phyloP scores from a whole-genome alignment of 2,888 invertebrate species.

The Anorthoa munda region DNA sequence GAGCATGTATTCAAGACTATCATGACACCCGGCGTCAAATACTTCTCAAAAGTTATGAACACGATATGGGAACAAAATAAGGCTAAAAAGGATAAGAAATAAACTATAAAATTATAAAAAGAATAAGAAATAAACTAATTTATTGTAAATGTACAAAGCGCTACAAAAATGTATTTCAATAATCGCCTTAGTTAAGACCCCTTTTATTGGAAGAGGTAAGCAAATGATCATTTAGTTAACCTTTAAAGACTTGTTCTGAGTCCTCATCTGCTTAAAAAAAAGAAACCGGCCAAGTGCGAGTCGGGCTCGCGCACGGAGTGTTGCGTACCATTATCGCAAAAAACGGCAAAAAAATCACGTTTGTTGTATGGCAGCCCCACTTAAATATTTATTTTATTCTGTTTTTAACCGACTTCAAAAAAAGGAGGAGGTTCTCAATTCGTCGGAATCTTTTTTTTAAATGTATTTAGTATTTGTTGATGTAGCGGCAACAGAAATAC shows the following conservation, averaged over 20 bases:
- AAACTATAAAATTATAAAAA: conserved; percentile 58
- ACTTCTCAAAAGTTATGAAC: conserved; percentile 67
- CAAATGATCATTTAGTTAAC: neutral
- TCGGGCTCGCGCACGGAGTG: too few relatives aligned
- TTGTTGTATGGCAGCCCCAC: too few relatives aligned
- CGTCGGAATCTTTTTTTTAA: too few relatives aligned
- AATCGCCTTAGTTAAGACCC: neutral
- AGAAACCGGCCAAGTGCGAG: too few relatives aligned
- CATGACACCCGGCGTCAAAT: conserved; percentile 67
- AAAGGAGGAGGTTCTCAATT: too few relatives aligned
- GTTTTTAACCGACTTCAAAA: too few relatives aligned
- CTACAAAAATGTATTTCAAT: conserved; percentile 25
- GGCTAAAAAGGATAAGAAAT: conserved; percentile 25
- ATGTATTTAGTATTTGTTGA: too few relatives aligned
- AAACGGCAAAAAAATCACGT: too few relatives aligned
- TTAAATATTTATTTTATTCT: too few relatives aligned
- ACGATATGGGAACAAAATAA: conserved; percentile 68
- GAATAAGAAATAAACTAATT: conserved; percentile 25
- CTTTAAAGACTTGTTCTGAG: neutral
- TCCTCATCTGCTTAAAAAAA: neutral
- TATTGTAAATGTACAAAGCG: neutral
- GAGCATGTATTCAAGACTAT: conserved; percentile 71
- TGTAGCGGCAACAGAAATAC: too few relatives aligned
- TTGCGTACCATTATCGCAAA: too few relatives aligned
- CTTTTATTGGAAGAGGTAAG: conserved; percentile 13